Base-by-base conservation (phyloP, 2,113 vertebrate species). In the Ploceus nigricollis region DNA sequence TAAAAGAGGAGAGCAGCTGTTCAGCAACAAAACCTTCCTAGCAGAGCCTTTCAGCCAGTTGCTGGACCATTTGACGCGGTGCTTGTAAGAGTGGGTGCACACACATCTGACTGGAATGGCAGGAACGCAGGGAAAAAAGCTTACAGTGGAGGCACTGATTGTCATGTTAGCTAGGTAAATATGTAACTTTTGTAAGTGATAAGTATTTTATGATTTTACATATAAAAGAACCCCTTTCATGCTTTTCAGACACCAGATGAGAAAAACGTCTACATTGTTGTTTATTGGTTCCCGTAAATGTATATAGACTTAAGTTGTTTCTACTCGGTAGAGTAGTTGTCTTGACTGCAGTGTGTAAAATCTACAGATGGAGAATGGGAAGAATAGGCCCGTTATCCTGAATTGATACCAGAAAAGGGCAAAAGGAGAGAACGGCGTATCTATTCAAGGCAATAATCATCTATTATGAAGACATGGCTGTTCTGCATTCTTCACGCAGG, bases 1-100 rank as follows among this genome's bases (percentile, higher is more conserved):
- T 94, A 16, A 93, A 96, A 90, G 76, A 94, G 79, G 60, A 78
- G 79, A 96, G 76, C 96, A 96, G 94, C 92, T 97, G 96, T 78
- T 95, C 47, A 83, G 79, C 56, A 89, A 90, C 79, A 96, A 95
- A 97, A 88, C 94, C 89, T 77, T 64, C 68, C 79, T 51, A 80
- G 85, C 76, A 89, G 71, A 70, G 82, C 79, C 90, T 96, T 96
- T 95, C 90, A 90, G 76, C 47, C 90, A 75, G 33, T 86, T 68
- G 87, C 90, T 86, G 82, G 75, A 78, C 82, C 85, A 88, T 89
- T 93, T 51, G 72, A 95, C 2, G 3, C 48, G 73, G 56, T 42
- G 51, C 84, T 87, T 3, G 3, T 15, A 58, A 65, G 75, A 23
- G 64, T 7, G 31, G 18, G 60, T 0, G 2, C 10, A 40, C 2